Evolutionary conservation across 2,797 vertebrate genomes (phyloP).

Genomic region (Anguilla megastoma): DNA sequence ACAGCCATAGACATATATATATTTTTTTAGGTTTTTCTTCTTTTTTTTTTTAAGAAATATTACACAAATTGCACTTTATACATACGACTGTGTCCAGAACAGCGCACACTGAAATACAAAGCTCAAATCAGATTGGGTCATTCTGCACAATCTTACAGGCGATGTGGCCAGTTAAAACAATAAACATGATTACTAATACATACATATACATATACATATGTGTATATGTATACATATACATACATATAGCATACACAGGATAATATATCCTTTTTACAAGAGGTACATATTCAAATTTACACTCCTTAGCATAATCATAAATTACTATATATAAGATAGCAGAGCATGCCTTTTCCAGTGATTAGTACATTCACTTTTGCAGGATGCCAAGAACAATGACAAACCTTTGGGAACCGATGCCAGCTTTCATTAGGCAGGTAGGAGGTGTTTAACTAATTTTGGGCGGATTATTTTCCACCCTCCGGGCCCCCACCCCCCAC

Average conservation of each 20-base stretch:
- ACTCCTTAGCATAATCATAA: constrained; percentile 72
- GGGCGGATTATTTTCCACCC: constrained; percentile 10
- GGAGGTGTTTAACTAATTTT: constrained; percentile 23
- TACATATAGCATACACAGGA: constrained; percentile 60
- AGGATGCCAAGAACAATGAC: constrained; percentile 47
- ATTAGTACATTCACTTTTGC: constrained; percentile 67
- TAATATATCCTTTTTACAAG: constrained; percentile 69
- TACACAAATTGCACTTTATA: constrained; percentile 72
- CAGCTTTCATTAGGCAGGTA: constrained; percentile 28
- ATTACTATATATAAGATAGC: constrained; percentile 66
- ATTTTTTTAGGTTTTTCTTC: constrained; percentile 36
- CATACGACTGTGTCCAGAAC: constrained; percentile 55
- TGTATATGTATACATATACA: constrained; percentile 58
- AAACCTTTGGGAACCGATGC: constrained; percentile 23
- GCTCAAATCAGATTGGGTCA: constrained; percentile 56
- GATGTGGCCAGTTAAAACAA: constrained; percentile 42
- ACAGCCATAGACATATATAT: constrained; percentile 66
- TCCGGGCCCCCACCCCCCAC: not conserved
- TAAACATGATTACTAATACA: constrained; percentile 47
- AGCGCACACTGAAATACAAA: constrained; percentile 55
- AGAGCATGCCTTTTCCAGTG: constrained; percentile 64
- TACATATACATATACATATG: constrained; percentile 56
- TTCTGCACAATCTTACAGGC: constrained; percentile 46
- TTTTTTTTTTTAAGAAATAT: constrained; percentile 58
- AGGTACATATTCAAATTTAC: constrained; percentile 70